Conservation (phyloP, 2,113 vertebrate species). For the Mirza zaza region DNA sequence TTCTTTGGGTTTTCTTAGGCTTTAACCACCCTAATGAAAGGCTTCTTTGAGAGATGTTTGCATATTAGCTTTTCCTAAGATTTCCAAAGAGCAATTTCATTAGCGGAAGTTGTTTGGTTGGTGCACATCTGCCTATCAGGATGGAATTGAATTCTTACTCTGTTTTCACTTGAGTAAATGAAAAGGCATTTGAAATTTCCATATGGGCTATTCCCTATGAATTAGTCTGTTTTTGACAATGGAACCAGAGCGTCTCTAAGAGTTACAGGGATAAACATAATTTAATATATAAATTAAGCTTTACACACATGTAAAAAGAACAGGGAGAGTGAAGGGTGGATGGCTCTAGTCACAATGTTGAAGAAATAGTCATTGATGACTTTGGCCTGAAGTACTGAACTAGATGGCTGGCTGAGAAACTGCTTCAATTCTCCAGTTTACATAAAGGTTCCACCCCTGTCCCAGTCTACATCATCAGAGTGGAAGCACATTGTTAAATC, state of each 20-base stretch:
- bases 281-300: background rate
- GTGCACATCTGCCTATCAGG: background rate
- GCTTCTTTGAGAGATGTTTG: background rate
- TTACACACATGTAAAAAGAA: background rate
- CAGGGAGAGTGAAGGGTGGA: background rate
- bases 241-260: background rate
- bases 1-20: constrained; percentile 11
- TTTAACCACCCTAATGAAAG: background rate
- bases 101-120: background rate
- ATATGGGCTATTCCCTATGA: background rate
- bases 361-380: background rate
- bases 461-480: background rate
- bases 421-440: background rate
- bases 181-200: background rate
- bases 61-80: background rate
- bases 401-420: background rate
- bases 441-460: background rate
- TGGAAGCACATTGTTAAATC: background rate
- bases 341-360: background rate
- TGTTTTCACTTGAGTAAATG: background rate
- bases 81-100: background rate
- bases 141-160: background rate
- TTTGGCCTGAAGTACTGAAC: background rate
- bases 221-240: background rate
- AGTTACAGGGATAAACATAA: background rate